phyloP scores from a whole-genome alignment of 2,797 vertebrate species.

The Hydrophis major region DNA sequence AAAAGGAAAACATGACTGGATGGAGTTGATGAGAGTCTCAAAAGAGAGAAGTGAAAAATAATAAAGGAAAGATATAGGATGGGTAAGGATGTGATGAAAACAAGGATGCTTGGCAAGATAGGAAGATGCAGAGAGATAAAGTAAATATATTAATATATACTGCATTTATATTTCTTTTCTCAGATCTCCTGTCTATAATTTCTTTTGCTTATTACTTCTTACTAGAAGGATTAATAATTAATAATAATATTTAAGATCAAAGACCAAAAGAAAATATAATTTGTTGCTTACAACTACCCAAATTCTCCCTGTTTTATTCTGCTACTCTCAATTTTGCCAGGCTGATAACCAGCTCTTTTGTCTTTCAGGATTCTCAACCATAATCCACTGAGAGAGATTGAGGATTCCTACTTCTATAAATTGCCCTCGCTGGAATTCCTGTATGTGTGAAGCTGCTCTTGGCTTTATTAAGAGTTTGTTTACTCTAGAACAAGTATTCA shows the following conservation, averaged over 20 bases:
- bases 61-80: neutral
- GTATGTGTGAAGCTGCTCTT: constrained; percentile 51
- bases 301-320: neutral
- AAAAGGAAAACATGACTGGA: neutral
- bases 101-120: neutral
- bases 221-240: neutral
- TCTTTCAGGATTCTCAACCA: constrained; percentile 61
- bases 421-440: constrained; percentile 62
- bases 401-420: constrained; percentile 51
- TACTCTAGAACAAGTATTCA: neutral
- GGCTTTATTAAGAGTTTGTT: neutral
- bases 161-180: neutral
- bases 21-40: neutral
- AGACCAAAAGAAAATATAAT: neutral
- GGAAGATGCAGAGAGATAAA: no score
- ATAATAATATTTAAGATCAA: neutral
- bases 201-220: neutral
- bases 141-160: neutral
- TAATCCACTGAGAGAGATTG: constrained; percentile 60
- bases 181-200: neutral
- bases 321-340: neutral
- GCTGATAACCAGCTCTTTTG: neutral
- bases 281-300: neutral
- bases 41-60: neutral
- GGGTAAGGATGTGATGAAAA: neutral